Evolutionary conservation across 2,888 invertebrate genomes (phyloP), one percentile per base, ranked within the genome.

Genomic region (Charanyca ferruginea): DNA sequence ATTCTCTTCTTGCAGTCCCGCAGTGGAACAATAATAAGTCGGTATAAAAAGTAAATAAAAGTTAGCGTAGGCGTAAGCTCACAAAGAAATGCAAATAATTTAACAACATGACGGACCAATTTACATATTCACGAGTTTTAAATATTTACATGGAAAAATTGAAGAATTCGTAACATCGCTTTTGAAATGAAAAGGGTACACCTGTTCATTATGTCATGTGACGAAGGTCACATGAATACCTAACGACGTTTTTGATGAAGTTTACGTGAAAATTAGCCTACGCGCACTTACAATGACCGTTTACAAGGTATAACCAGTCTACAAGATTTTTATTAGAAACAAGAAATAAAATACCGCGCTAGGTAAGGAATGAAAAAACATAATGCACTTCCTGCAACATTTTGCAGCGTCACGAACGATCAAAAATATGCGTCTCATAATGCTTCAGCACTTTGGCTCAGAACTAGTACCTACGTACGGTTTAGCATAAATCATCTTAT

Each of bases 231-330:
- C 22, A 45, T 35, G 25, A 42, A 49, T 63, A 35, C 23, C 22
- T 71, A 55, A 62, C 32, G 41, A 60, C 51, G 38, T 49, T 74
- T 66, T 71, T 66, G 38, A 57, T 57, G 71, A 59, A 73, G 66
- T 61, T 57, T 3, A 18, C 22, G 7, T 9, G 20, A 35, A 35
- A 45, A 23, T 62, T 44, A 13, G 20, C 25, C 38, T 38, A 16
- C 38, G 2, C 38, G 5, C 38, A 38, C 16, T 4, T 38, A 38
- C 38, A 4, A 23, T 32, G 44, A 28, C 28, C n/a, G 20, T 23
- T 23, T 20, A 11, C 16, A 16, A 32, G 8, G 32, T 32, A 32
- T 2, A 32, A 32, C 32, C 32, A 32, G 6, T 25, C 25, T 25
- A 25, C 2, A 3, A 25, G 6, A 25, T 25, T 25, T 25, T 25